phyloP scores from a whole-genome alignment of 2,888 invertebrate species.

The Caenorhabditis auriculariae region DNA sequence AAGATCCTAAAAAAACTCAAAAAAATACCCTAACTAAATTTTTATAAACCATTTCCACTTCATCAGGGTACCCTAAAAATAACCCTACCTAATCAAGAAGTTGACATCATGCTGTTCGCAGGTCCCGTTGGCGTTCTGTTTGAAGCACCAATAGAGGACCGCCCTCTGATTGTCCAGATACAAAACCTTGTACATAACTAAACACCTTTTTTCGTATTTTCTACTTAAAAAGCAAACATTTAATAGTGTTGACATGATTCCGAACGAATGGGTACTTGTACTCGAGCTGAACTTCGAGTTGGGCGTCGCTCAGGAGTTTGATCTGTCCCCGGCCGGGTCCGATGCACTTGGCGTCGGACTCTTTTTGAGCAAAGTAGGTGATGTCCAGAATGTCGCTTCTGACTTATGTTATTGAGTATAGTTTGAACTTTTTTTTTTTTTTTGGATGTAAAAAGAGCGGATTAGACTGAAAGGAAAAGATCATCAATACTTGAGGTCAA shows the following conservation, averaged over 20 bases:
- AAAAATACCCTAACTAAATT: not conserved
- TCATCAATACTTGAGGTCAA: no score
- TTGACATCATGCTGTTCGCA: conserved; percentile 40
- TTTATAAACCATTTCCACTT: not conserved
- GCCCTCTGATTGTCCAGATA: conserved; percentile 49
- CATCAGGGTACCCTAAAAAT: not conserved
- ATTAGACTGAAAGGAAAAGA: no score
- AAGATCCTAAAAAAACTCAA: not conserved
- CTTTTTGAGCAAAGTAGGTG: conserved; percentile 45
- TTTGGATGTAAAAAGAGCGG: no score
- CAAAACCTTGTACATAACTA: conserved; percentile 40
- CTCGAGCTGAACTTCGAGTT: conserved; percentile 31
- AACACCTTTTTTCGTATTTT: not conserved
- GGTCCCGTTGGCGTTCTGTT: conserved; percentile 22
- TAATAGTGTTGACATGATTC: conserved; percentile 19
- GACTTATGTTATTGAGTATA: no score
- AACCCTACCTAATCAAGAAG: conserved; percentile 27
- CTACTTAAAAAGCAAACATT: conserved; percentile 10
- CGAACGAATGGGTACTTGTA: conserved; percentile 38
- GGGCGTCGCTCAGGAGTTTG: conserved; percentile 24
- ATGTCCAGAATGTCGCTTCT: conserved; percentile 21
- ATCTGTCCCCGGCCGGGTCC: conserved; percentile 36
- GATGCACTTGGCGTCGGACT: conserved; percentile 36
- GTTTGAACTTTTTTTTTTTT: no score
- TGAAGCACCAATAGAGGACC: conserved; percentile 46